phyloP scores from a whole-genome alignment of 2,888 invertebrate species.

The Onchidella celtica region DNA sequence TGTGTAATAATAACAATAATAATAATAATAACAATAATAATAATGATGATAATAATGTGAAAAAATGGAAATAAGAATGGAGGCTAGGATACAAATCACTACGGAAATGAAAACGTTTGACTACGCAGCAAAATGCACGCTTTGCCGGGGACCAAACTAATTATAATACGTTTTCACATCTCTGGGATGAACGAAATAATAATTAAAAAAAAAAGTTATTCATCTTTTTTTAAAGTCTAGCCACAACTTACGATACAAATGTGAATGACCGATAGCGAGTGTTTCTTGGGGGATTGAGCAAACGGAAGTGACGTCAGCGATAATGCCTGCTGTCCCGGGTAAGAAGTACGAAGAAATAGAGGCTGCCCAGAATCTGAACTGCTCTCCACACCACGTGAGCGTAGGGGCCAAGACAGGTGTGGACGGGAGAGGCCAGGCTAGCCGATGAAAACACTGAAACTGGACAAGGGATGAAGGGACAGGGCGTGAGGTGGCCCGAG shows the following conservation, averaged over 20 bases:
- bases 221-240: no score
- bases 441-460: slow-evolving; percentile 44
- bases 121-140: neutral
- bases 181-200: no score
- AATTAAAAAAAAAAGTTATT: no score
- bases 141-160: neutral
- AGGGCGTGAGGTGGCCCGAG: neutral
- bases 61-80: no score
- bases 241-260: slow-evolving; percentile 24
- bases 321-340: slow-evolving; percentile 50
- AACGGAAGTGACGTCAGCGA: slow-evolving; percentile 20
- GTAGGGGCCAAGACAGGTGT: slow-evolving; percentile 18
- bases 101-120: neutral
- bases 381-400: slow-evolving; percentile 28
- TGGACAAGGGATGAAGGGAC: slow-evolving; percentile 13
- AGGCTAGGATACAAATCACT: no score
- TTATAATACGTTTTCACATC: no score
- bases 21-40: no score
- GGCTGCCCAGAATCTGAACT: slow-evolving; percentile 37
- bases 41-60: no score
- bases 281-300: neutral
- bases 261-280: neutral
- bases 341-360: slow-evolving; percentile 46
- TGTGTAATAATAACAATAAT: no score
- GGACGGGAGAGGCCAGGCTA: slow-evolving; percentile 24